These are phyloP conservation scores for Cheilosia grossa DNA, from an alignment of 2,888 invertebrate genomes.

Conservation along the genomic window DNA sequence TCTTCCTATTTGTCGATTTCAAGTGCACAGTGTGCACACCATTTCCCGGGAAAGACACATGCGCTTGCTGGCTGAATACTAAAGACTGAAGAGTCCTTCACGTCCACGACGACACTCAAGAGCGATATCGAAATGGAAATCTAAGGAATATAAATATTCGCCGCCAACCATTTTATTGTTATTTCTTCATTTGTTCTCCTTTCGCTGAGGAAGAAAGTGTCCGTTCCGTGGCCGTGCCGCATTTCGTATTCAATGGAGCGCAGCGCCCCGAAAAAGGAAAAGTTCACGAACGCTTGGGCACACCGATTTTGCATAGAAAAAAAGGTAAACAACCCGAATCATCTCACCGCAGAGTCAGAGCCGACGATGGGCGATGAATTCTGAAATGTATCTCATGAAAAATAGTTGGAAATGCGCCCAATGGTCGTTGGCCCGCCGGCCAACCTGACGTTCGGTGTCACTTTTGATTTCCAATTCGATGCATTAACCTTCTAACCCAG, in stretches of 20 bases:
- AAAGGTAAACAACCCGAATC: slow-evolving; percentile 19
- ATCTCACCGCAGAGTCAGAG: slow-evolving; percentile 9
- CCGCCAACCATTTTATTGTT: slow-evolving; percentile 41
- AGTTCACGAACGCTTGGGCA: slow-evolving; percentile 55
- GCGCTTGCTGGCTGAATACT: background rate
- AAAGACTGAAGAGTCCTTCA: slow-evolving; percentile 20
- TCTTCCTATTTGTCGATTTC: slow-evolving; percentile 1
- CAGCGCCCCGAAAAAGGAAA: slow-evolving; percentile 62
- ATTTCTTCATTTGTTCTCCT: slow-evolving; percentile 58
- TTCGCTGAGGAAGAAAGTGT: slow-evolving; percentile 72
- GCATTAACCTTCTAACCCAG: slow-evolving; percentile 59
- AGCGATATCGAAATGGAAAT: slow-evolving; percentile 61
- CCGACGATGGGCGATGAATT: slow-evolving; percentile 42
- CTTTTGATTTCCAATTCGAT: slow-evolving; percentile 67
- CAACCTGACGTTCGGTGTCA: slow-evolving; percentile 39
- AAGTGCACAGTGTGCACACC: slow-evolving; percentile 1
- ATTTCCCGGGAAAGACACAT: slow-evolving; percentile 38
- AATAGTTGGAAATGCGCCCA: slow-evolving; percentile 23
- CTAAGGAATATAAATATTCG: slow-evolving; percentile 42
- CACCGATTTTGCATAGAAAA: slow-evolving; percentile 56
- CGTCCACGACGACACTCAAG: slow-evolving; percentile 19
- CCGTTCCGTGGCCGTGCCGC: background rate
- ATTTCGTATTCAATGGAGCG: slow-evolving; percentile 58
- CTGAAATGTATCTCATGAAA: slow-evolving; percentile 28
- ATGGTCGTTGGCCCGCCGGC: slow-evolving; percentile 9